Conservation (phyloP, 53 echinoderm and acorn worm genomes). For the Arbacia lixula region DNA sequence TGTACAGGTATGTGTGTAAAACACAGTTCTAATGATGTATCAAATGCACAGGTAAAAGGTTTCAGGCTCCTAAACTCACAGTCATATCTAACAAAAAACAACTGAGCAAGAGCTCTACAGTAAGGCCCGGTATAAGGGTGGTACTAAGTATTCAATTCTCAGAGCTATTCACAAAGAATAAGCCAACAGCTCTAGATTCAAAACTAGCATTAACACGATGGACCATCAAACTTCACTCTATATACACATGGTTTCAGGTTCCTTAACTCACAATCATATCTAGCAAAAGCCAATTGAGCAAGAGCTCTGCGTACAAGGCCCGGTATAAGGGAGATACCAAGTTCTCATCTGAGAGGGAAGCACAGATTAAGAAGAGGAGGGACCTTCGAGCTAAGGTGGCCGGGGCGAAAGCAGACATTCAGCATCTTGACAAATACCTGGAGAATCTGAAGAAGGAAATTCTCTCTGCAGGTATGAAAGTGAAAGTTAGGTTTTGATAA, state of each 20-base stretch:
- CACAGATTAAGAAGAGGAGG: constrained; percentile 61
- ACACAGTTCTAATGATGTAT: too few relatives aligned
- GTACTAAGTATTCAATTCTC: constrained; percentile 58
- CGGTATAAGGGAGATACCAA: constrained; percentile 74
- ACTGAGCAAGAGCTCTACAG: constrained; percentile 42
- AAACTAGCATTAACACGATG: too few relatives aligned
- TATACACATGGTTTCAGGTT: not conserved
- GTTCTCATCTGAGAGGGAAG: constrained; percentile 65
- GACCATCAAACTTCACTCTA: too few relatives aligned
- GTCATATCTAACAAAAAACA: constrained; percentile 8
- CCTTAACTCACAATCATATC: constrained; percentile 12
- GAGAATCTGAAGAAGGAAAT: constrained; percentile 74
- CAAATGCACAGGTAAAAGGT: too few relatives aligned
- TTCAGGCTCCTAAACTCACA: not conserved
- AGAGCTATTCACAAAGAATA: constrained; percentile 60
- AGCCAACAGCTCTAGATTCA: too few relatives aligned
- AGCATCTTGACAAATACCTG: constrained; percentile 64
- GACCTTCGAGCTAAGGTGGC: constrained; percentile 67
- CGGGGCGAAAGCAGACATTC: constrained; percentile 56
- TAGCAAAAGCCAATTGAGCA: constrained; percentile 32
- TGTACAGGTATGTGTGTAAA: too few relatives aligned
- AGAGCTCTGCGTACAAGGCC: constrained; percentile 61
- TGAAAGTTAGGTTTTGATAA: not conserved
- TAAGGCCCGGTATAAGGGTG: constrained; percentile 76
- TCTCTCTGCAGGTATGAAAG: constrained; percentile 64